Evolutionary conservation across 2,888 invertebrate species (phyloP).

Genomic region (Xylota sylvarum): DNA sequence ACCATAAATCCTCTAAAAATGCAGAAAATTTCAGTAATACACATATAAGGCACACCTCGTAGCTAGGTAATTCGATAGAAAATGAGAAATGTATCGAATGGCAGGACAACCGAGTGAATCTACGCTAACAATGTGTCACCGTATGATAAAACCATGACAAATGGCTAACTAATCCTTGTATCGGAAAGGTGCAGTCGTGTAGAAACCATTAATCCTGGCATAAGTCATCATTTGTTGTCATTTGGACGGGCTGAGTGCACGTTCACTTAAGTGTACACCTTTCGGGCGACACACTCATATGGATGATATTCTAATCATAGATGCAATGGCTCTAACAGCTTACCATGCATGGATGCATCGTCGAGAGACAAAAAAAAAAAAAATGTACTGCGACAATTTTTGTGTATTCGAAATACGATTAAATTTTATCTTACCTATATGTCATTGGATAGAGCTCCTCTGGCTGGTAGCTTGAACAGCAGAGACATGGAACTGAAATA

Average conservation of each 20-base stretch:
- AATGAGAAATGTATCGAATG: conserved; percentile 13
- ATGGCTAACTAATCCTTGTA: conserved; percentile 71
- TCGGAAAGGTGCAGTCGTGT: conserved; percentile 75
- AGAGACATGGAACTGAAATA: conserved; percentile 11
- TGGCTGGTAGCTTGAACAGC: neutral
- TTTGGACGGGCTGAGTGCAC: conserved; percentile 11
- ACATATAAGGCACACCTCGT: neutral
- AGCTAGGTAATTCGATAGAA: conserved; percentile 11
- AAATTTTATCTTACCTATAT: conserved; percentile 53
- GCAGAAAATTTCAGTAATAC: neutral
- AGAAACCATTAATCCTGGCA: conserved; percentile 71
- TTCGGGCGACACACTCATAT: neutral
- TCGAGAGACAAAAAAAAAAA: neutral
- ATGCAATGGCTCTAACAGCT: conserved; percentile 10
- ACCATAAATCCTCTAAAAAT: neutral
- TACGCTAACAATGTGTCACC: conserved; percentile 71
- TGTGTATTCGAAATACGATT: conserved; percentile 47
- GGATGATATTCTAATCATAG: conserved; percentile 35
- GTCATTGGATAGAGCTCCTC: conserved; percentile 19
- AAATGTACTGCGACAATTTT: conserved; percentile 50
- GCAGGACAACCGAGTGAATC: conserved; percentile 33
- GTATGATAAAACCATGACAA: conserved; percentile 72
- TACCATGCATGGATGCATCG: conserved; percentile 34
- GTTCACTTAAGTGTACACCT: conserved; percentile 32
- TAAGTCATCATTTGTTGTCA: conserved; percentile 75